These are phyloP conservation scores for Hydroisotoma schaefferi DNA, from an alignment of 2,888 invertebrate genomes.

Conservation along the genomic window DNA sequence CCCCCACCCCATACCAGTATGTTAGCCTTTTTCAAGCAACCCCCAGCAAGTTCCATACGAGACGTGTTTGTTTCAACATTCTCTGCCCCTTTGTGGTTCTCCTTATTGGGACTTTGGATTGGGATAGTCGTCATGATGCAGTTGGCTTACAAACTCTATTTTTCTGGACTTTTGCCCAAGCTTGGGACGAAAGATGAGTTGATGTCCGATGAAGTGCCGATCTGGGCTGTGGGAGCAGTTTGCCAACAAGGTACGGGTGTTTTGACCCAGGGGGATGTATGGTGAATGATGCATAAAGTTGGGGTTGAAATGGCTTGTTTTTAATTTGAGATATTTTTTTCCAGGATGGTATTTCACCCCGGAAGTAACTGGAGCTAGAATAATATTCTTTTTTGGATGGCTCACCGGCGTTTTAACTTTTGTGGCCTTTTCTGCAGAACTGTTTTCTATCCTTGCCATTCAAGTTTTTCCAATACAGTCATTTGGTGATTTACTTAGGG, in stretches of 20 bases:
- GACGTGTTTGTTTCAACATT: constrained; percentile 30
- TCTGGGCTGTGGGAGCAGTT: constrained; percentile 29
- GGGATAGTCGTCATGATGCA: constrained; percentile 10
- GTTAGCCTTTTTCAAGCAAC: constrained; percentile 29
- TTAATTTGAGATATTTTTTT: too few species aligned
- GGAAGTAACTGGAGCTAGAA: constrained; percentile 13
- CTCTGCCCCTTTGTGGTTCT: constrained; percentile 24
- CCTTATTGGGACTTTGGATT: constrained; percentile 23
- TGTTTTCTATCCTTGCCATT: constrained; percentile 29
- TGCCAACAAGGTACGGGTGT: constrained; percentile 28
- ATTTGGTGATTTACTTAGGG: constrained; percentile 18
- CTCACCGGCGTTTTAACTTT: constrained; percentile 24
- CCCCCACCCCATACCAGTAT: too few species aligned
- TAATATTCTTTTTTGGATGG: constrained; percentile 23
- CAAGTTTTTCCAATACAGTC: constrained; percentile 32
- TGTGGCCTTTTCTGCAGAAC: constrained; percentile 28
- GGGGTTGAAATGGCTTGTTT: neutral
- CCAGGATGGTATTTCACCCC: constrained; percentile 34
- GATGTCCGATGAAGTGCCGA: constrained; percentile 14
- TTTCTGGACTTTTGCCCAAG: constrained; percentile 7
- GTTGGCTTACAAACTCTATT: constrained; percentile 10
- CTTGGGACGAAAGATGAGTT: neutral
- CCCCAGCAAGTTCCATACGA: constrained; percentile 25
- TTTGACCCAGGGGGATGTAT: neutral
- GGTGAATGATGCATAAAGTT: neutral